Evolutionary conservation across 1,140 invertebrate species (phyloP).

Genomic region (Drosophila nigrodunni): DNA sequence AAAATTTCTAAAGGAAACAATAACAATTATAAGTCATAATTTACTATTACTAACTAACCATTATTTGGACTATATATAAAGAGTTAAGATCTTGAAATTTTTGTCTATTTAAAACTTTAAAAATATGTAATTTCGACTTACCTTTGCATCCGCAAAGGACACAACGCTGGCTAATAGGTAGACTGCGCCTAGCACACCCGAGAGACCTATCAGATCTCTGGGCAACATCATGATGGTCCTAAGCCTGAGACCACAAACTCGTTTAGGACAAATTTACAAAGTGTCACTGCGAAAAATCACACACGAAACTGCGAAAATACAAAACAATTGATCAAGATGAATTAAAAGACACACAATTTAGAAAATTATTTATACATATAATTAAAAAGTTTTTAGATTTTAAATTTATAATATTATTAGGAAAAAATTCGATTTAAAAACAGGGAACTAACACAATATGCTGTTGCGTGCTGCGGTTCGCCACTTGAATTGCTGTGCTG

Average conservation of each 20-base stretch:
- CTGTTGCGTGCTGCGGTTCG: slow-evolving; percentile 41
- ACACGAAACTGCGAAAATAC: slow-evolving; percentile 73
- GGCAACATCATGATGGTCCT: slow-evolving; percentile 73
- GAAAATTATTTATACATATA: too few relatives aligned
- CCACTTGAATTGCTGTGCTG: slow-evolving; percentile 70
- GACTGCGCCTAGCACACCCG: slow-evolving; percentile 71
- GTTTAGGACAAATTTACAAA: slow-evolving; percentile 36
- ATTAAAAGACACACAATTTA: slow-evolving; percentile 3
- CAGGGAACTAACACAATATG: slow-evolving; percentile 62
- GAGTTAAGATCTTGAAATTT: too few relatives aligned
- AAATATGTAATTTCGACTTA: slow-evolving; percentile 50
- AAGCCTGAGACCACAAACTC: slow-evolving; percentile 46
- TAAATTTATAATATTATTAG: neutral
- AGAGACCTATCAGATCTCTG: slow-evolving; percentile 81
- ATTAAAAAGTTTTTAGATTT: too few relatives aligned
- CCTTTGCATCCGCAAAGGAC: slow-evolving; percentile 69
- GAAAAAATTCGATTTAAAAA: neutral
- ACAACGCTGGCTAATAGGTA: slow-evolving; percentile 64
- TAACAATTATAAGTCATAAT: neutral
- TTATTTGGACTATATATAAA: too few relatives aligned
- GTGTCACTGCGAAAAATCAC: slow-evolving; percentile 54
- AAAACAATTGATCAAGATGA: slow-evolving; percentile 23
- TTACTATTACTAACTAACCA: neutral
- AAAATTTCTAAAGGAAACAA: neutral
- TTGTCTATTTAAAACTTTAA: neutral